Conservation (phyloP, 2,888 invertebrate genomes). For the Eudemis profundana region DNA sequence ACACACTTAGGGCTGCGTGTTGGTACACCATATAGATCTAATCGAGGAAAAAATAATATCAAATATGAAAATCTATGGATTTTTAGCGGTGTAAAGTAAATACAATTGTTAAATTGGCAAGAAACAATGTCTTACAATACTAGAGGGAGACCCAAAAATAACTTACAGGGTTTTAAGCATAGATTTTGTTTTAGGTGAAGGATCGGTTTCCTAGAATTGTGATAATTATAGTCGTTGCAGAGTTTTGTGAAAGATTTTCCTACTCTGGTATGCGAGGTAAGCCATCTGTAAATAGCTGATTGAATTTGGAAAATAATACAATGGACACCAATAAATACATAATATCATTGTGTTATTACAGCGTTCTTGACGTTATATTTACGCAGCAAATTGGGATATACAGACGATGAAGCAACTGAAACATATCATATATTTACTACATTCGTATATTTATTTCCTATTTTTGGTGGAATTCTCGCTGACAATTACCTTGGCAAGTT, state of each 20-base stretch:
- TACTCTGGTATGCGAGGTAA: slow-evolving; percentile 97
- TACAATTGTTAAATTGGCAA: too few species aligned
- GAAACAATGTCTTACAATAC: too few species aligned
- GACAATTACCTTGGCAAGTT: slow-evolving; percentile 93
- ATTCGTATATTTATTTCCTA: slow-evolving; percentile 90
- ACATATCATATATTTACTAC: slow-evolving; percentile 90
- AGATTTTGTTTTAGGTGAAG: slow-evolving; percentile 56
- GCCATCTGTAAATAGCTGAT: too few species aligned
- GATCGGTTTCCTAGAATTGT: slow-evolving; percentile 91
- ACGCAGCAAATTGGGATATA: slow-evolving; percentile 86
- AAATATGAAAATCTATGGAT: too few species aligned
- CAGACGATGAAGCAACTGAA: slow-evolving; percentile 88
- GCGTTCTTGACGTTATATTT: slow-evolving; percentile 92
- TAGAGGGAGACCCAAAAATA: too few species aligned
- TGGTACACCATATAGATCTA: too few species aligned
- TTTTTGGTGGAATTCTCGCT: slow-evolving; percentile 91
- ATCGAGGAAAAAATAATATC: too few species aligned
- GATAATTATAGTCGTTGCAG: slow-evolving; percentile 95
- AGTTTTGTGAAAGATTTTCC: slow-evolving; percentile 98
- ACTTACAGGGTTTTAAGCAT: not conserved
- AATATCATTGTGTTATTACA: slow-evolving; percentile 62
- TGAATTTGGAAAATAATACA: too few species aligned
- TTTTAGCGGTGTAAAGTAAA: too few species aligned
- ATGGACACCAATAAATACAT: too few species aligned
- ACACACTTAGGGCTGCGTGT: too few species aligned